Conservation (phyloP, 2,888 invertebrate species). For the Vannuccia rotundouncinata region DNA sequence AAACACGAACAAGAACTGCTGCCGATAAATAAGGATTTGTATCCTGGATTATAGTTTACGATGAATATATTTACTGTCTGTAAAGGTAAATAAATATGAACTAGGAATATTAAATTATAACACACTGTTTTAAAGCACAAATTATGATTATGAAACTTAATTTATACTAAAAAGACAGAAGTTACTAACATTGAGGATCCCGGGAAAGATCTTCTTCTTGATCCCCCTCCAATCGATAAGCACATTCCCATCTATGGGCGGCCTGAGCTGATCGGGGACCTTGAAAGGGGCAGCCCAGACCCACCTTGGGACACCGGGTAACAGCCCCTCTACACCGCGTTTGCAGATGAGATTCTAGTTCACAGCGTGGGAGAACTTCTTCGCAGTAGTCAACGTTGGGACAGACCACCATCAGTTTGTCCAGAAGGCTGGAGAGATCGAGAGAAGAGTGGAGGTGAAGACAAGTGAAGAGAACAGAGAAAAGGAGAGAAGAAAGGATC, state of each 20-base stretch:
- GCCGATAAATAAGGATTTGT: no score
- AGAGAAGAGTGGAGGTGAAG: neutral
- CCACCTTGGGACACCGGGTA: constrained; percentile 9
- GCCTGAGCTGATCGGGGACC: neutral
- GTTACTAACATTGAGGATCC: neutral
- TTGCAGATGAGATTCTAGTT: constrained; percentile 18
- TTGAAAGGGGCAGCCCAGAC: constrained; percentile 29
- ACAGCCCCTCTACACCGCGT: constrained; percentile 24
- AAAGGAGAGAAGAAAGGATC: neutral
- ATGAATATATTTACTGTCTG: no score
- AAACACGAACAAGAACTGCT: no score
- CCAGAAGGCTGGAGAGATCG: constrained; percentile 18
- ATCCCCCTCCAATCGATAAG: neutral
- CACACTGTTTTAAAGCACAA: no score
- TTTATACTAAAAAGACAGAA: no score
- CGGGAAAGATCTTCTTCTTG: neutral
- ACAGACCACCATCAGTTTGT: constrained; percentile 28
- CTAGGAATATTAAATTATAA: no score
- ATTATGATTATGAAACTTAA: no score
- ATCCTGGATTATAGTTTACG: no score
- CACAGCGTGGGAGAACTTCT: constrained; percentile 13
- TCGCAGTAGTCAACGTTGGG: constrained; percentile 28
- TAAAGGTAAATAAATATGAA: no score
- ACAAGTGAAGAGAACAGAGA: neutral
- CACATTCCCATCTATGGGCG: constrained; percentile 29